Conservation (phyloP, 2,888 invertebrate species). For the Chaetogeoica ovagalla region DNA sequence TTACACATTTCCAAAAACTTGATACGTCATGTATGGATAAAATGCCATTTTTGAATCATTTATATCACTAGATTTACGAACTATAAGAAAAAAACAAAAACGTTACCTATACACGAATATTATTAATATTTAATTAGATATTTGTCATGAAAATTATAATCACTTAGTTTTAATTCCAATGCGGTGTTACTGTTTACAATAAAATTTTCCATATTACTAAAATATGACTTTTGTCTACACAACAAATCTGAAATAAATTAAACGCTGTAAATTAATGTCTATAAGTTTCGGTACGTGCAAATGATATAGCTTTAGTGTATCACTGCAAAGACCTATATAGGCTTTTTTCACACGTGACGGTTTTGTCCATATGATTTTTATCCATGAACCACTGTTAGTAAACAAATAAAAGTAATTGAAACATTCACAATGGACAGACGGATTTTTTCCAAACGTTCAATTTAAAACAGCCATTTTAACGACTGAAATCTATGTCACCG, state of each 20-base stretch:
- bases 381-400: too few relatives aligned
- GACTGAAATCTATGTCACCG: too few relatives aligned
- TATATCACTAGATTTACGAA: constrained; percentile 69
- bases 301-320: too few relatives aligned
- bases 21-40: constrained; percentile 86
- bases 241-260: constrained; percentile 6
- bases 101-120: constrained; percentile 32
- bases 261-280: too few relatives aligned
- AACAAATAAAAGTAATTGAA: too few relatives aligned
- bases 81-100: constrained; percentile 58
- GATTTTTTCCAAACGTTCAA: too few relatives aligned
- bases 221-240: neutral
- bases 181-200: constrained; percentile 62
- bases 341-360: too few relatives aligned
- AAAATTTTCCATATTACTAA: constrained; percentile 58
- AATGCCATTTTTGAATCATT: constrained; percentile 70
- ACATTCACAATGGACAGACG: too few relatives aligned
- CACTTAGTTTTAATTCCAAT: constrained; percentile 62
- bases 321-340: too few relatives aligned
- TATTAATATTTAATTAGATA: neutral
- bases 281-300: too few relatives aligned
- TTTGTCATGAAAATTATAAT: neutral
- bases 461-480: too few relatives aligned
- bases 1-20: constrained; percentile 83
- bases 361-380: too few relatives aligned